Base-by-base conservation (phyloP, 2,113 vertebrate genomes). In the Merops nubicus region DNA sequence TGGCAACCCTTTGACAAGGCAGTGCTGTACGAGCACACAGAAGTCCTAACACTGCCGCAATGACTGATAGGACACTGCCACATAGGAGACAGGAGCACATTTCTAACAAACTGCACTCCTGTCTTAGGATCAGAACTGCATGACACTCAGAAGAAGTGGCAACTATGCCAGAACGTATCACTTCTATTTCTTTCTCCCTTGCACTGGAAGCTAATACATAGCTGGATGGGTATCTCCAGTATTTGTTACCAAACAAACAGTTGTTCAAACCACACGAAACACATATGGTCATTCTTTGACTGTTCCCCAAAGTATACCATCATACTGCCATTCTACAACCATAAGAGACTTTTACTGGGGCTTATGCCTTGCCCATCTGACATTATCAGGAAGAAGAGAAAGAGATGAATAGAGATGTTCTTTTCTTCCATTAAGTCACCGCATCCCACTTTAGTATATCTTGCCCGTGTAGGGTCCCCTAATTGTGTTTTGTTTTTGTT, bases 41-140 rank as follows among this genome's bases (percentile, higher is more conserved):
- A 80, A 93, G n/a, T 69, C 70, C 53, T 38, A 57, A 34, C 20
- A 6, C 63, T 74, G 85, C 72, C 0, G 0, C 11, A 8, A 15
- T 86, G 96, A 96, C 85, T 90, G 82, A 96, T 93, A 75, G 51
- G 29, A 43, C 19, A 12, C 20, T 59, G 47, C 31, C 15, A 36
- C 28, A 8, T 0, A 54, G 82, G 72, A 74, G 85, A 77, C 85
- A 90, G 90, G 26, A 89, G n/a, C 54, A 80, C 28, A 11, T 80
- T 91, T 88, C 80, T n/a, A 86, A 91, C 79, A 96, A 96, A 94
- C 88, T 93, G 57, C 67, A 12, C 38, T 77, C 54, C 47, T 93
- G 26, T 67, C 51, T 72, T 63, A 70, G 70, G 38, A 54, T 54
- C 79, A 88, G 75, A 86, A 67, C 40, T 59, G 38, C 56, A 26